A percentile compares a stretch with the other conserved stretches of the same genome.
Conservation (phyloP, 2,888 invertebrate genomes). For the Drosophila stalkeri region DNA sequence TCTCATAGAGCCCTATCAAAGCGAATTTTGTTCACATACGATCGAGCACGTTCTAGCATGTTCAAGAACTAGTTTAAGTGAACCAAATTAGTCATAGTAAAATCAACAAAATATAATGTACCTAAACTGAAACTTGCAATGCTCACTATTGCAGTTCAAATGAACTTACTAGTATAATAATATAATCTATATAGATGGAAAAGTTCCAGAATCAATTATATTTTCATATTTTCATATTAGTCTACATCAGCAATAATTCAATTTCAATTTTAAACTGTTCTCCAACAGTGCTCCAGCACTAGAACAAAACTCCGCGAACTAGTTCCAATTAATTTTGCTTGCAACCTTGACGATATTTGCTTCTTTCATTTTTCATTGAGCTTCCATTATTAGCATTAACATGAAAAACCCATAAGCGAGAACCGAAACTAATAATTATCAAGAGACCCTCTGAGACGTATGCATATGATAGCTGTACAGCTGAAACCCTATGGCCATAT, state of each 20-base stretch:
- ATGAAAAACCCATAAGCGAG: slow-evolving; percentile 36
- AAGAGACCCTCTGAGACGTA: slow-evolving; percentile 4
- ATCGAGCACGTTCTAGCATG: not conserved
- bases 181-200: no score
- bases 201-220: no score
- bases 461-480: not conserved
- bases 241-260: not conserved
- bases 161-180: not conserved
- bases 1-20: not conserved
- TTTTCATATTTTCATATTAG: no score
- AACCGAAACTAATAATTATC: slow-evolving; percentile 35
- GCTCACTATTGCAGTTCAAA: not conserved
- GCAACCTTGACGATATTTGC: slow-evolving; percentile 1
- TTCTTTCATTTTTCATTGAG: not conserved
- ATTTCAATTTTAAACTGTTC: not conserved
- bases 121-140: not conserved
- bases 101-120: not conserved
- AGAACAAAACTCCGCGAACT: slow-evolving; percentile 12
- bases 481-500: slow-evolving; percentile 46
- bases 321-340: slow-evolving; percentile 20
- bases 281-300: not conserved
- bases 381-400: slow-evolving; percentile 23
- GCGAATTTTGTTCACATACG: not conserved
- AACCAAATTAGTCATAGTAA: not conserved
- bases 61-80: not conserved